Evolutionary conservation across 2,888 invertebrate species (phyloP).

Genomic region (Disparrhopalites patrizii): DNA sequence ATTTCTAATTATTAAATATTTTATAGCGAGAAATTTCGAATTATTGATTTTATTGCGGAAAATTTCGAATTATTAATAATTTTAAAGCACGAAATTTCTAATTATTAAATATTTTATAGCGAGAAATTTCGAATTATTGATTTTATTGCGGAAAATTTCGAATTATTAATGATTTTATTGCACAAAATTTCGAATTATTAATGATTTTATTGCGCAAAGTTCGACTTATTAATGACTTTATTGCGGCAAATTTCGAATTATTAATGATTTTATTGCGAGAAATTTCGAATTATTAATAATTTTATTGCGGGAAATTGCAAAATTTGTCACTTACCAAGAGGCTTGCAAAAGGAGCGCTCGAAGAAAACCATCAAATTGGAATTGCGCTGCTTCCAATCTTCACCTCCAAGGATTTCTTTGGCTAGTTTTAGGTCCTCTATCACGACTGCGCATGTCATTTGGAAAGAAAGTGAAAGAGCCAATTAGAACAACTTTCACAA

Average conservation of each 20-base stretch:
- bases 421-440: constrained; percentile 15
- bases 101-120: no score
- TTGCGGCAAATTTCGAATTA: neutral
- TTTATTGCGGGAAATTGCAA: neutral
- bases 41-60: neutral
- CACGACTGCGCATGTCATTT: no score
- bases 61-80: neutral
- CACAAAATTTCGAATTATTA: neutral
- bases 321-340: constrained; percentile 5
- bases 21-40: neutral
- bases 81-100: neutral
- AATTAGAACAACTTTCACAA: neutral
- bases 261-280: neutral
- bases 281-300: neutral
- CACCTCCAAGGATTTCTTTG: constrained; percentile 17
- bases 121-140: neutral
- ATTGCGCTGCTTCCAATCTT: constrained; percentile 23
- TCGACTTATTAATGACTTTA: neutral
- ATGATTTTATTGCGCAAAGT: neutral
- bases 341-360: constrained; percentile 18
- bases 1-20: no score
- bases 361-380: constrained; percentile 16
- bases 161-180: neutral
- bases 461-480: no score
- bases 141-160: neutral